Conservation (phyloP, 1,140 invertebrate genomes). For the Sesamia nonagrioides region DNA sequence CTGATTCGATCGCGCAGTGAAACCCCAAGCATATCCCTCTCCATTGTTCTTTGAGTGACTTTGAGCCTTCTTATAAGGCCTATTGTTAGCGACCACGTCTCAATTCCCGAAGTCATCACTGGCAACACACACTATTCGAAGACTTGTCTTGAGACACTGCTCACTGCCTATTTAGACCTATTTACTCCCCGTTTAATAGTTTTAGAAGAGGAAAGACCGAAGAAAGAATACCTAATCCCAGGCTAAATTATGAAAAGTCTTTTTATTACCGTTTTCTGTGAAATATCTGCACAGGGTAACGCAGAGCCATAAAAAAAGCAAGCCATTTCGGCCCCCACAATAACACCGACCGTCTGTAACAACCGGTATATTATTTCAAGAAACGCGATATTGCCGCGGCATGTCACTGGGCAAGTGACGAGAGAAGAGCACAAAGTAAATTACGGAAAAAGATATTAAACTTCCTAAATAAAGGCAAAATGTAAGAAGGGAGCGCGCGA, state of each 20-base stretch:
- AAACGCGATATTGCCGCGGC: constrained; percentile 13
- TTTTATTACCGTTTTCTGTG: background rate
- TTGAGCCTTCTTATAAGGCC: too few relatives aligned
- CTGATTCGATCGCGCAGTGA: too few relatives aligned
- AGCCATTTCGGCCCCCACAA: background rate
- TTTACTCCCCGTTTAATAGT: constrained; percentile 26
- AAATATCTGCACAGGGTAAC: background rate
- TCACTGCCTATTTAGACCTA: constrained; percentile 15
- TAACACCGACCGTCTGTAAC: background rate
- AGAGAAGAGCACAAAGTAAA: constrained; percentile 13
- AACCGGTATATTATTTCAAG: constrained; percentile 22
- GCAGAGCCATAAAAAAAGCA: background rate
- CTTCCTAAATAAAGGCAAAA: constrained; percentile 34
- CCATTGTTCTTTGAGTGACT: too few relatives aligned
- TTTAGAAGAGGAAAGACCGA: constrained; percentile 5
- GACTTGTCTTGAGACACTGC: too few relatives aligned
- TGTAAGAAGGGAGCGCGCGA: constrained; percentile 14
- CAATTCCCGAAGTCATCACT: too few relatives aligned
- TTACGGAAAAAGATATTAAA: constrained; percentile 33
- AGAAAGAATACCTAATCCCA: too few relatives aligned
- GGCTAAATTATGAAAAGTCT: too few relatives aligned
- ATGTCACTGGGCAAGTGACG: constrained; percentile 8
- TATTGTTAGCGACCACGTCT: too few relatives aligned
- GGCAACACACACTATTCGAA: too few relatives aligned
- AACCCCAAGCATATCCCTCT: too few relatives aligned